Base-by-base conservation (phyloP, 2,113 vertebrate species). In the Centropus unirufus region DNA sequence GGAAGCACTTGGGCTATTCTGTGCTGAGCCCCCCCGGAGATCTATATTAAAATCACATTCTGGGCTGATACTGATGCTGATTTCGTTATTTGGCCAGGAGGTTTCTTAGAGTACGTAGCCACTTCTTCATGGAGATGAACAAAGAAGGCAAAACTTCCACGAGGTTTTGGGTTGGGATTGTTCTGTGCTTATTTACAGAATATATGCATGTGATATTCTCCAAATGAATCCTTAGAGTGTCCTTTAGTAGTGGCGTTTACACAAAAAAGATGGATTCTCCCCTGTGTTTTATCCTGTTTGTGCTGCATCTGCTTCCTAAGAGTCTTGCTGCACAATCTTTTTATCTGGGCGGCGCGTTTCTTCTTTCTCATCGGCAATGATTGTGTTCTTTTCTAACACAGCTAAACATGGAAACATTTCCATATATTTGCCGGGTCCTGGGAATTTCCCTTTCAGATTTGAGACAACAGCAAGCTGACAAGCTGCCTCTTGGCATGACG, bases 381-480 rank as follows among this genome's bases (percentile, higher is more conserved):
- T 36, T 85, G 54, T 82, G 67, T 83, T 90, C 87, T 96, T 96
- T 97, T 95, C 79, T 86, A 95, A 96, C 81, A 52, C 95, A 96
- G 92, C 77, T 92, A 96, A 97, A 96, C 89, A 91, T 6, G 62
- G 55, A 87, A 94, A 90, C 63, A n/a, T 88, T 94, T 90, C 94
- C 52, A 46, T 90, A n/a, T 57, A 86, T 94, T 96, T 95, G 89
- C 82, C 74, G 44, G 74, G 92, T 90, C 93, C 90, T 94, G 95
- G 95, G 97, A 97, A 96, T 96, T 97, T 97, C 97, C 94, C 96
- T 97, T 97, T 97, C 79, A 80, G 94, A 92, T 96, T 73, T 97
- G 93, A 40, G 96, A 96, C 96, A 98, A 97, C 92, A 97, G 75
- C 87, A 93, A 81, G 95, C 94, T 94, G 93, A 98, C 94, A 91